Percentiles rank a stretch among this genome's conserved stretches.
Conservation (phyloP, 2,888 invertebrate genomes). For the Metacarcinus magister region DNA sequence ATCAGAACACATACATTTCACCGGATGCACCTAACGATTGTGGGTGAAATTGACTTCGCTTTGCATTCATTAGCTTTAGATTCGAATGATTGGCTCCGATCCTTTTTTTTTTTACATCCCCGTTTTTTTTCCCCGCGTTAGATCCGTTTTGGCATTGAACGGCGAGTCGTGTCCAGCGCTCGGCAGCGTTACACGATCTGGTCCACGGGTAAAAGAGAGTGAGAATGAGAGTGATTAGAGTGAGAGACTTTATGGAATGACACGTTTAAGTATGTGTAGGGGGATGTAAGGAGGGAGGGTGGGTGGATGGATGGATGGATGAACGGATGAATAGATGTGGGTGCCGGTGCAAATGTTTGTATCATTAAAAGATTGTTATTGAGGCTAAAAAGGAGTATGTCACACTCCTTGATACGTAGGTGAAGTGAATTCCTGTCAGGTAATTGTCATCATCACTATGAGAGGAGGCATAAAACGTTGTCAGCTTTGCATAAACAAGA, state of each 20-base stretch:
- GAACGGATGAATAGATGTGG: not conserved
- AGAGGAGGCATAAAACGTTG: too few relatives aligned
- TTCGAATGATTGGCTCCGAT: constrained; percentile 38
- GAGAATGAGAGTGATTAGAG: not conserved
- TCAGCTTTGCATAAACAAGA: too few relatives aligned
- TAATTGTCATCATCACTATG: too few relatives aligned
- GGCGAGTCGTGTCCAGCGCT: not conserved
- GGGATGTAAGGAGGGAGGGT: not conserved
- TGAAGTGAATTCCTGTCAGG: too few relatives aligned
- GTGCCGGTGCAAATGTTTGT: not conserved
- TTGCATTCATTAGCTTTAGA: constrained; percentile 46
- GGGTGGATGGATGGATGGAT: not conserved
- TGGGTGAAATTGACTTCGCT: constrained; percentile 44
- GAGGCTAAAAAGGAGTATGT: too few relatives aligned
- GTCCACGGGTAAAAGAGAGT: not conserved
- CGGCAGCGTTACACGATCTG: not conserved
- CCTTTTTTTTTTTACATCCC: not conserved
- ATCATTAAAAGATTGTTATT: not conserved
- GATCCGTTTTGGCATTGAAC: not conserved
- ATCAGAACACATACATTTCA: not conserved
- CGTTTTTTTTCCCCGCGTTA: not conserved
- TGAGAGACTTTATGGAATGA: not conserved
- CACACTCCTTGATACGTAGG: too few relatives aligned
- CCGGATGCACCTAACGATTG: constrained; percentile 6
- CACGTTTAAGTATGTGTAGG: not conserved